Evolutionary conservation across 2,797 vertebrate genomes (phyloP).

Genomic region (Lacerta bilineata): DNA sequence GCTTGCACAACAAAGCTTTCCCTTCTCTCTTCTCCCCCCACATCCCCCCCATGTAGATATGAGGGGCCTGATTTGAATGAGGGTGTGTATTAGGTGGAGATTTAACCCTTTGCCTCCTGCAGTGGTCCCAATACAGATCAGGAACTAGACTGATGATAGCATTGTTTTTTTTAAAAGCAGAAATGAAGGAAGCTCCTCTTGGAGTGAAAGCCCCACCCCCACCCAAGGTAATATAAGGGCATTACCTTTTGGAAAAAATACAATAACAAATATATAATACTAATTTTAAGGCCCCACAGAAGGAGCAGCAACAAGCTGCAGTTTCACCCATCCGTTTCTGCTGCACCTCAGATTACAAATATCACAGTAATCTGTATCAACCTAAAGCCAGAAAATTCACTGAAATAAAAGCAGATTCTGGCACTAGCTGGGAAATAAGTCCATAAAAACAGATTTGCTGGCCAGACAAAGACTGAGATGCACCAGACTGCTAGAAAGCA

Average conservation of each 20-base stretch:
- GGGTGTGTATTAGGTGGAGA: no score
- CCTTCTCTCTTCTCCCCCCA: no score
- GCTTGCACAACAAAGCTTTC: no score
- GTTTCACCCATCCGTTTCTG: constrained; percentile 15
- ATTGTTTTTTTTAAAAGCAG: no score
- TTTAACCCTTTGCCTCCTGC: no score
- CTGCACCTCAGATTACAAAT: constrained; percentile 14
- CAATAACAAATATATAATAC: neutral
- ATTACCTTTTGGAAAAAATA: neutral
- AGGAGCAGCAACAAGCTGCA: neutral
- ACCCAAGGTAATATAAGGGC: neutral
- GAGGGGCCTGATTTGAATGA: no score
- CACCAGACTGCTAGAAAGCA: constrained; percentile 7
- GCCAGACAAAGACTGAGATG: constrained; percentile 3
- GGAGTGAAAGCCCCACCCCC: no score
- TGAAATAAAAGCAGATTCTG: constrained; percentile 31
- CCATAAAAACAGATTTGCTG: constrained; percentile 38
- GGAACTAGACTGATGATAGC: no score
- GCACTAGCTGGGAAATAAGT: constrained; percentile 17
- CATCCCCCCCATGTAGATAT: no score
- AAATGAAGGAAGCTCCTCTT: no score
- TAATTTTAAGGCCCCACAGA: neutral
- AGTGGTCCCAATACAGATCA: no score
- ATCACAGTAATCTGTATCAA: constrained; percentile 22
- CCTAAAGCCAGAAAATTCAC: constrained; percentile 11